phyloP scores from a whole-genome alignment of 1,140 invertebrate species.

The Parasteatoda tepidariorum region DNA sequence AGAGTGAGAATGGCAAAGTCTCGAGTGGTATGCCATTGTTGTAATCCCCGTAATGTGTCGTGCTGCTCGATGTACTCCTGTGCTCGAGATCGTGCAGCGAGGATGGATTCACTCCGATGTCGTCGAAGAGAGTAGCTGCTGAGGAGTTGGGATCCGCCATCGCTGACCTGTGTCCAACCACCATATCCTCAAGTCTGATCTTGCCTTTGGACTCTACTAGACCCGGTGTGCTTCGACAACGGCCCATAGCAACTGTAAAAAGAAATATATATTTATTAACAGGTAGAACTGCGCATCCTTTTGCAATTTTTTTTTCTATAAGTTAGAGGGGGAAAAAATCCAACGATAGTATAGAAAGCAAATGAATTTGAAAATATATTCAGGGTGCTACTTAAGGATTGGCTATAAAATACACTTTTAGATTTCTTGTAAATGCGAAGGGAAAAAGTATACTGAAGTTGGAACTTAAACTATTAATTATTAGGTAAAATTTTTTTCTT shows the following conservation, averaged over 20 bases:
- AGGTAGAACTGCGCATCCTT: not conserved
- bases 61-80: slow-evolving; percentile 21
- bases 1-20: not conserved
- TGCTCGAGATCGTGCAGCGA: not conserved
- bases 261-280: not conserved
- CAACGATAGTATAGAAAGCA: too few relatives aligned
- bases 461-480: too few relatives aligned
- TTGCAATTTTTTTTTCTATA: too few relatives aligned
- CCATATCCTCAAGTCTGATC: slow-evolving; percentile 89
- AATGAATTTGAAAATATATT: too few relatives aligned
- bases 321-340: too few relatives aligned
- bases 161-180: slow-evolving; percentile 54
- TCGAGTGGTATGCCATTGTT: slow-evolving; percentile 25
- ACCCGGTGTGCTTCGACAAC: slow-evolving; percentile 94
- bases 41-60: slow-evolving; percentile 26
- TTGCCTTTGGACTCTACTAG: slow-evolving; percentile 91
- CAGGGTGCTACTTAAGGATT: too few relatives aligned
- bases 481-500: too few relatives aligned
- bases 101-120: slow-evolving; percentile 21
- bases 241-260: slow-evolving; percentile 86
- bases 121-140: slow-evolving; percentile 53
- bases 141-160: slow-evolving; percentile 30
- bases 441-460: too few relatives aligned
- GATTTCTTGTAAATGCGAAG: too few relatives aligned
- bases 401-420: too few relatives aligned